phyloP scores from a whole-genome alignment of 2,113 vertebrate genomes.

The Leiothrix lutea region DNA sequence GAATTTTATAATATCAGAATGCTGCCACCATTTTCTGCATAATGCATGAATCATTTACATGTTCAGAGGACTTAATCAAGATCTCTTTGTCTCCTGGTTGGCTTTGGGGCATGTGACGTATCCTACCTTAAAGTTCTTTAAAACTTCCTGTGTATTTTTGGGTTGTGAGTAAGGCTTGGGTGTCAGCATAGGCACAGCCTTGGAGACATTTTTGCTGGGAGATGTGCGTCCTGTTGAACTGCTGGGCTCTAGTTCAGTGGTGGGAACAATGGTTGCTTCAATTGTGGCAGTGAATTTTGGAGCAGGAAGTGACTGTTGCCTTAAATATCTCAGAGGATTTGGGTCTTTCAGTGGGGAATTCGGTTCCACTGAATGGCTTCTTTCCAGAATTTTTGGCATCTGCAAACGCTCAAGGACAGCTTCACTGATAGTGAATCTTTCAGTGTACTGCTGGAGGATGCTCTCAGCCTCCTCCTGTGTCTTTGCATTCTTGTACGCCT shows the following conservation, averaged over 20 bases:
- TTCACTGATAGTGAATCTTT: conserved; percentile 96
- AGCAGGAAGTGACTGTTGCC: conserved; percentile 88
- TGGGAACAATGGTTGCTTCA: conserved; percentile 83
- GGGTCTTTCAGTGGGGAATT: conserved; percentile 76
- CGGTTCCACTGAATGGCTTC: conserved; percentile 91
- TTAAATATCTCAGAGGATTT: conserved; percentile 86
- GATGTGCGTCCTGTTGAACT: conserved; percentile 68
- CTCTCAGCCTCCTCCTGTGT: conserved; percentile 87
- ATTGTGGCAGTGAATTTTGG: conserved; percentile 92
- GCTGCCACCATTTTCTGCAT: neutral
- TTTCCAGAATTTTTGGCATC: conserved; percentile 92
- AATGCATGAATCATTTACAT: neutral
- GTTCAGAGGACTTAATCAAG: neutral
- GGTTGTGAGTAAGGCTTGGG: conserved; percentile 89
- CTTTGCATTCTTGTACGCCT: conserved; percentile 84
- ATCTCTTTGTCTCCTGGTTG: neutral
- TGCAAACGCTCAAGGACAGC: conserved; percentile 88
- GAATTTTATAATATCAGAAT: neutral
- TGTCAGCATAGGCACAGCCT: conserved; percentile 85
- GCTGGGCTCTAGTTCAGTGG: conserved; percentile 64
- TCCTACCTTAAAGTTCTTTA: conserved; percentile 86
- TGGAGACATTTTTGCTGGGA: conserved; percentile 77
- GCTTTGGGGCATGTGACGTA: neutral
- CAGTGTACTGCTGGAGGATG: conserved; percentile 89
- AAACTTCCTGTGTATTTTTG: conserved; percentile 73